Evolutionary conservation across 2,113 vertebrate species (phyloP).

Genomic region (Salvator merianae): DNA sequence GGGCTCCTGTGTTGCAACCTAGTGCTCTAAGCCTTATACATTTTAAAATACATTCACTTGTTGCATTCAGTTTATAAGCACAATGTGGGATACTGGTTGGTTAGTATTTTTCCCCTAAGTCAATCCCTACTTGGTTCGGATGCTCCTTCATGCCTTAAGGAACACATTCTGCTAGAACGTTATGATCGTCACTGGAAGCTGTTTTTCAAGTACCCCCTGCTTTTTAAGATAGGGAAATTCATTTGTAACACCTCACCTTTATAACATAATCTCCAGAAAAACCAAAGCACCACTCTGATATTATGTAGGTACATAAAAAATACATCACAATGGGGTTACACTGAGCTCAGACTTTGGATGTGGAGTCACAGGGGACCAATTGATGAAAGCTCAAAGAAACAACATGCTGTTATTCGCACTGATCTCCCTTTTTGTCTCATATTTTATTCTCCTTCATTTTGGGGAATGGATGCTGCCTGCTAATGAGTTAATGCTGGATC

Average conservation of each 20-base stretch:
- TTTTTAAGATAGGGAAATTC: too few relatives aligned
- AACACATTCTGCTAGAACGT: too few relatives aligned
- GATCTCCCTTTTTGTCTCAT: neutral
- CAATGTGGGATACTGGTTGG: too few relatives aligned
- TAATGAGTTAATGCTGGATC: neutral
- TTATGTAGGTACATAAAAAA: neutral
- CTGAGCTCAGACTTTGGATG: neutral
- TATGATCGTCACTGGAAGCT: too few relatives aligned
- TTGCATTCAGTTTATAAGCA: too few relatives aligned
- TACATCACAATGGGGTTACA: neutral
- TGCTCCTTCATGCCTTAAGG: too few relatives aligned
- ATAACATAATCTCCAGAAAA: neutral
- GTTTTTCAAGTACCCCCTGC: too few relatives aligned
- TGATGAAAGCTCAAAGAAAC: neutral
- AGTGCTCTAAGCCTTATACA: too few relatives aligned
- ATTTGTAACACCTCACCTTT: neutral
- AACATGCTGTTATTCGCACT: neutral
- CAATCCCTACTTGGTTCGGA: too few relatives aligned
- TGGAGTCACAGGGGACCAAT: neutral
- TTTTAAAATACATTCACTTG: too few relatives aligned
- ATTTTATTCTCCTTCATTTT: slow-evolving; percentile 20
- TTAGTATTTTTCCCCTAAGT: too few relatives aligned
- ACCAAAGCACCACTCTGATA: neutral
- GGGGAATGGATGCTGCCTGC: slow-evolving; percentile 24
- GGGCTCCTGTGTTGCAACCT: too few relatives aligned